These are phyloP conservation scores for Capitulum mitella DNA, from an alignment of 2,888 invertebrate genomes.

Conservation along the genomic window DNA sequence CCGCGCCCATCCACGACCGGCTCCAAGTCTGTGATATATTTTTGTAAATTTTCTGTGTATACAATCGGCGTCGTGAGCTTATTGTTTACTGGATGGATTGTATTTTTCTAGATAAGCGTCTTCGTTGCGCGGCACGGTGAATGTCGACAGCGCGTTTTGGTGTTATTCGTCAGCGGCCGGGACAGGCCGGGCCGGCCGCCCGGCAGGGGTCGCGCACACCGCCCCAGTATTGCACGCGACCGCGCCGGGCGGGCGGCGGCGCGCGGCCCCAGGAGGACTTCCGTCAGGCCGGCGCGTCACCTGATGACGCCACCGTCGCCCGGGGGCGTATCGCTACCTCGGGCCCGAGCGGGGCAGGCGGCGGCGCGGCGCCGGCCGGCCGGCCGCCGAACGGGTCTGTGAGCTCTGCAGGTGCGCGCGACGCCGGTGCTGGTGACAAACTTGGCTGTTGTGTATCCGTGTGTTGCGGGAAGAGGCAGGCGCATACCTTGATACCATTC, in stretches of 20 bases:
- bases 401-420: too few species aligned
- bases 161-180: not conserved
- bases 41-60: slow-evolving; percentile 14
- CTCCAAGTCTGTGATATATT: slow-evolving; percentile 20
- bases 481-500: not conserved
- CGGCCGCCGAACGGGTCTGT: too few species aligned
- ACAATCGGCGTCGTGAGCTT: slow-evolving; percentile 19
- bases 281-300: too few species aligned
- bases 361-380: too few species aligned
- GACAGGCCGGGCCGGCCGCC: too few species aligned
- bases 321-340: too few species aligned
- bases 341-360: too few species aligned
- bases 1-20: too few species aligned
- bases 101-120: slow-evolving; percentile 19
- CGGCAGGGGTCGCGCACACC: not conserved
- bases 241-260: not conserved
- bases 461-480: not conserved
- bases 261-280: not conserved
- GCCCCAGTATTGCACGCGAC: not conserved
- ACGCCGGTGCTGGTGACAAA: not conserved
- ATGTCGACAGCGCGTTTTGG: not conserved
- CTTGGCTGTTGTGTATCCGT: not conserved
- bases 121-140: not conserved
- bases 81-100: slow-evolving; percentile 14
- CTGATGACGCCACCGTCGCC: too few species aligned